phyloP scores from a whole-genome alignment of 2,113 vertebrate genomes.

The Colossoma macropomum region DNA sequence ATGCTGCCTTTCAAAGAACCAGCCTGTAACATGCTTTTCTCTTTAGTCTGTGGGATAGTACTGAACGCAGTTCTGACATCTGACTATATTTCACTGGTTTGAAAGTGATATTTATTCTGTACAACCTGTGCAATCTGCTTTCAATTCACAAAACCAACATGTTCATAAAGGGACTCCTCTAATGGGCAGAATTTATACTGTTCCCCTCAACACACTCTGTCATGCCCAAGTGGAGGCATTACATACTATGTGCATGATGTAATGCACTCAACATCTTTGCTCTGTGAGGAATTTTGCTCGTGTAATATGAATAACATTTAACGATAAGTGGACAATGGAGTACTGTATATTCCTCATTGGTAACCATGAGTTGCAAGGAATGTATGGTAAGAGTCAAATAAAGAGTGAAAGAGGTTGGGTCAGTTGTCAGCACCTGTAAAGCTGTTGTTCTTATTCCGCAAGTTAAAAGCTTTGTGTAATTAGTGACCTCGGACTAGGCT shows the following conservation, averaged over 20 bases:
- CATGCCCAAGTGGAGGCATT: conserved; percentile 18
- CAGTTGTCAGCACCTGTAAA: conserved; percentile 15
- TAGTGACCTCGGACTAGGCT: conserved; percentile 20
- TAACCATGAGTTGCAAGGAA: neutral
- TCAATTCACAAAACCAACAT: conserved; percentile 38
- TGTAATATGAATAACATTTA: neutral
- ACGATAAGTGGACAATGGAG: neutral
- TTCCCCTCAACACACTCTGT: conserved; percentile 33
- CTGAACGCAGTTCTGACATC: conserved; percentile 6
- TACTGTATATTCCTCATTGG: neutral
- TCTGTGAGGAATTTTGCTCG: neutral
- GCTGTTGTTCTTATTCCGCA: neutral
- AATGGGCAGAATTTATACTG: conserved; percentile 28
- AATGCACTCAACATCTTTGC: conserved; percentile 21
- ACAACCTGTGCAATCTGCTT: conserved; percentile 39
- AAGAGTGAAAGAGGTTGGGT: neutral
- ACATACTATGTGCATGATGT: conserved; percentile 40
- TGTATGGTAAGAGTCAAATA: neutral
- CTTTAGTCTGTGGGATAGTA: neutral
- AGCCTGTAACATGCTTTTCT: neutral
- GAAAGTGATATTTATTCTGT: conserved; percentile 10
- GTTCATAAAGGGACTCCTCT: conserved; percentile 32
- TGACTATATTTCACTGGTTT: conserved; percentile 15
- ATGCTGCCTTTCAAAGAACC: neutral
- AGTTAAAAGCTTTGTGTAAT: conserved; percentile 35